Base-by-base conservation (phyloP, 2,113 vertebrate genomes). In the Apteryx owenii region DNA sequence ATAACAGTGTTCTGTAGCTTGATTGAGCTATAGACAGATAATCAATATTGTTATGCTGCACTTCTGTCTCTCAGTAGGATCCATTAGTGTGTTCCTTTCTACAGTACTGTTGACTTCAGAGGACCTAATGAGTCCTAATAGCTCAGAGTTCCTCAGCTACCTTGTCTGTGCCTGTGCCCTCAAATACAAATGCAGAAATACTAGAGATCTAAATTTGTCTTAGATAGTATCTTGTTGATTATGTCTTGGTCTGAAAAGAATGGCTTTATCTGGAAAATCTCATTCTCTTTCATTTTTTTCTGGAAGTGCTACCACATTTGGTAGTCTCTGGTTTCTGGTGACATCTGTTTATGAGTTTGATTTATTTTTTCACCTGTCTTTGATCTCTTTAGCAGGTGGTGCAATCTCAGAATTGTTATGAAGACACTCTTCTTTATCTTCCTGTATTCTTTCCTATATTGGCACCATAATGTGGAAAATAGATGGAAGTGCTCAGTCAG, bases 361-460 rank as follows among this genome's bases (percentile, higher is more conserved):
- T 81, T 98, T 87, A 96, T 5, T 88, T 92, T 48, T 75, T 50
- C 87, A 54, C 56, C 50, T 89, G 12, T 98, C 76, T 98, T 68
- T 97, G 33, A 28, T 98, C 93, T 98, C 77, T 98, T 86, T 23
- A 98, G 98, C 98, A 98, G 98, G 98, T 92, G 98, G 98, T 90
- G 98, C 98, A 17, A 98, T 98, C 96, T 98, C 98, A 92, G 98
- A 98, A 73, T 89, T 98, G 88, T 85, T 98, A 65, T 98, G 98
- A 98, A 98, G 97, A 97, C 78, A 29, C 22, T 89, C 66, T 87
- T 53, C 88, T 93, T 69, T 92, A 72, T 69, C 93, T 58, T 83
- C 90, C 92, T 90, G 68, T 73, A 7, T 79, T 96, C 95, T 97
- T 91, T 46, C 84, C 95, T 80, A 9, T 81, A 26, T 68, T 76